phyloP scores from a whole-genome alignment of 2,888 invertebrate genomes.

The Hyalella azteca region DNA sequence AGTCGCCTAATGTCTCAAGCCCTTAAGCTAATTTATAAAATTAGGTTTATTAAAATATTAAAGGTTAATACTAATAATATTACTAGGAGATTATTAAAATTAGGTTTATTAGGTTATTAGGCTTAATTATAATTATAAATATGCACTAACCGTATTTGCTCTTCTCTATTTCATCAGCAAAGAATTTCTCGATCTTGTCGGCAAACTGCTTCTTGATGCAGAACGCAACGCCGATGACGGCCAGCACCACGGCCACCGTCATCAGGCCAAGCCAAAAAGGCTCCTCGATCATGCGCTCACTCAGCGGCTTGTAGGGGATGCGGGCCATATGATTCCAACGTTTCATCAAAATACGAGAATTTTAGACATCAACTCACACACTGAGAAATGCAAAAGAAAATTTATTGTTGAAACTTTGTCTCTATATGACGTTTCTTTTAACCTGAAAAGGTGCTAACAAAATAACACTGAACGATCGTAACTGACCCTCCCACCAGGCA shows the following conservation, averaged over 20 bases:
- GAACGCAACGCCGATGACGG: slow-evolving; percentile 80
- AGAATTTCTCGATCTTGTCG: slow-evolving; percentile 81
- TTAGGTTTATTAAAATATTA: no score
- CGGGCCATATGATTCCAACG: slow-evolving; percentile 75
- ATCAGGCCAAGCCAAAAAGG: slow-evolving; percentile 89
- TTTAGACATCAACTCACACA: no score
- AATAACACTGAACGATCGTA: background rate
- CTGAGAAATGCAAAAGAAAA: no score
- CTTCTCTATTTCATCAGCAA: slow-evolving; percentile 81
- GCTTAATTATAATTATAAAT: no score
- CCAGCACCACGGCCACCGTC: slow-evolving; percentile 80
- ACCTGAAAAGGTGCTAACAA: no score
- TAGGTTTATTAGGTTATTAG: no score
- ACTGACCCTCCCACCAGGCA: slow-evolving; percentile 74
- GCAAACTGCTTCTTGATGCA: slow-evolving; percentile 85
- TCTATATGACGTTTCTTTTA: no score
- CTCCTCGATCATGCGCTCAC: slow-evolving; percentile 82
- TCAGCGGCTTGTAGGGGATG: slow-evolving; percentile 75
- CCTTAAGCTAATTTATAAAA: no score
- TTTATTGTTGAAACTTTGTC: no score
- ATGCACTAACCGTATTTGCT: slow-evolving; percentile 66
- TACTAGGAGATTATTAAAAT: no score
- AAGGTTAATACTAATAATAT: no score
- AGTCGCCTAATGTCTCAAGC: background rate
- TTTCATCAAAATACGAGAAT: no score